Conservation (phyloP, 2,113 vertebrate species). For the Aegithalos caudatus region DNA sequence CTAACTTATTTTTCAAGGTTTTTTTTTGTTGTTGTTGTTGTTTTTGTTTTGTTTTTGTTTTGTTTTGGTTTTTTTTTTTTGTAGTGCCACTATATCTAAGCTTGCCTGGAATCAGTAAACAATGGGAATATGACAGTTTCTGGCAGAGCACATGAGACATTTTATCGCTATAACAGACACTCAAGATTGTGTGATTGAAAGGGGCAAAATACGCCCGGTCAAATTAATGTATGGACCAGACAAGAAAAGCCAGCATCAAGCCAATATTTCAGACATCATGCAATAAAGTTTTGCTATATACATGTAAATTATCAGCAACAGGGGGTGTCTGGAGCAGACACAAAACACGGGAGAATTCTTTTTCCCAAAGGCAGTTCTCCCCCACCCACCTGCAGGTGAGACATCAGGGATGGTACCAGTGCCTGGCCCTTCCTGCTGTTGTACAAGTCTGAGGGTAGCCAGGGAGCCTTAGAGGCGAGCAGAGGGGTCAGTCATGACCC, state of each 20-base stretch:
- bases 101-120: background rate
- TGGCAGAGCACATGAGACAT: background rate
- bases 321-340: background rate
- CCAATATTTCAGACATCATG: background rate
- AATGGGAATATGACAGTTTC: background rate
- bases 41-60: background rate
- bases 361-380: background rate
- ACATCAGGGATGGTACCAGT: accelerated
- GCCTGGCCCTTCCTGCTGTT: background rate
- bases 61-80: background rate
- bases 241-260: background rate
- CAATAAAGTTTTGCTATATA: background rate
- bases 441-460: background rate
- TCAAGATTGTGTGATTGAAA: background rate
- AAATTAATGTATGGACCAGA: background rate
- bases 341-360: background rate
- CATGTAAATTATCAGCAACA: background rate
- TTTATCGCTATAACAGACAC: background rate
- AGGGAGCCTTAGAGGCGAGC: background rate
- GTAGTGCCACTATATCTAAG: background rate
- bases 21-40: no score
- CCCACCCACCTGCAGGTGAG: background rate
- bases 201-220: background rate
- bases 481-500: background rate
- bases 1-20: background rate